A percentile compares a stretch with the other conserved stretches of the same genome.
phyloP scores from a whole-genome alignment of 2,797 vertebrate species.

The Sebastes hubbsi region DNA sequence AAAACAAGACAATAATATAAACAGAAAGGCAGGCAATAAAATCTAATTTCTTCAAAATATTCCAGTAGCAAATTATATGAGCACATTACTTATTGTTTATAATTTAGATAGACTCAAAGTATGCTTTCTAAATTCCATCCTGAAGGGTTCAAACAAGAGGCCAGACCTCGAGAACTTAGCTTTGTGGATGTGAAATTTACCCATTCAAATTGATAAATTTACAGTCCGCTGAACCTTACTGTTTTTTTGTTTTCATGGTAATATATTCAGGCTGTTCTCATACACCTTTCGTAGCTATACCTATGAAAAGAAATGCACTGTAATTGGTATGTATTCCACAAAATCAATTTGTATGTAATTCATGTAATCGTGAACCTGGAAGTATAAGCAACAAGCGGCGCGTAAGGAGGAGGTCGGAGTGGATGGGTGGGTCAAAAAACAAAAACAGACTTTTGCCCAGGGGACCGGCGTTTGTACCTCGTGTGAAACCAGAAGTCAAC shows the following conservation, averaged over 20 bases:
- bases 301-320: too few relatives aligned
- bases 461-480: too few relatives aligned
- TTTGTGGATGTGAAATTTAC: neutral
- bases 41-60: neutral
- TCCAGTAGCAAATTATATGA: neutral
- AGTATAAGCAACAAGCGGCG: too few relatives aligned
- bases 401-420: neutral
- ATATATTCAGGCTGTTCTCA: too few relatives aligned
- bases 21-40: neutral
- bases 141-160: neutral
- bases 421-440: neutral
- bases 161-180: neutral
- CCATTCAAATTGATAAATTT: neutral
- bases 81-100: neutral
- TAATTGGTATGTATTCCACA: too few relatives aligned
- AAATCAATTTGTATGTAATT: too few relatives aligned
- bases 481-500: too few relatives aligned
- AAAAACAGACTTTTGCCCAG: too few relatives aligned
- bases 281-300: too few relatives aligned
- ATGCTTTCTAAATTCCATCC: neutral
- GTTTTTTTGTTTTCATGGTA: neutral
- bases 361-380: too few relatives aligned
- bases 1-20: neutral
- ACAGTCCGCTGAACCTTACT: neutral
- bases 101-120: neutral